phyloP scores from a whole-genome alignment of 1,140 invertebrate species.

The Plodia interpunctella region DNA sequence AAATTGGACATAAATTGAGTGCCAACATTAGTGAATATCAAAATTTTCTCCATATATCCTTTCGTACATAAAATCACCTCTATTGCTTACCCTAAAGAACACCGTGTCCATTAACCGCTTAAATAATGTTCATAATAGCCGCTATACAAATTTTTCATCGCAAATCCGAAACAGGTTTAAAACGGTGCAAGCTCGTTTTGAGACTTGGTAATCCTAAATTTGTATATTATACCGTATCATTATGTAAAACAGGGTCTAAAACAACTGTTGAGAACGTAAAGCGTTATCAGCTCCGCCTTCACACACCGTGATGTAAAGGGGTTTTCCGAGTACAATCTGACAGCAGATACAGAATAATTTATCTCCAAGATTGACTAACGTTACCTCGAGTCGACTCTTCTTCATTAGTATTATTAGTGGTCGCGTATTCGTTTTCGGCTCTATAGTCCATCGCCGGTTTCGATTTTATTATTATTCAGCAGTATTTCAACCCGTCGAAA shows the following conservation, averaged over 20 bases:
- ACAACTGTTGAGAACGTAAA: conserved; percentile 58
- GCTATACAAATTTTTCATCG: conserved; percentile 12
- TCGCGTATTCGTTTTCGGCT: too few relatives aligned
- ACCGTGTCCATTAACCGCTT: conserved; percentile 6
- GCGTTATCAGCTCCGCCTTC: conserved; percentile 43
- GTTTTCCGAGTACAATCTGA: neutral
- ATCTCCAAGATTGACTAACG: too few relatives aligned
- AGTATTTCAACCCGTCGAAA: too few relatives aligned
- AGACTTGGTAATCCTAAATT: conserved; percentile 48
- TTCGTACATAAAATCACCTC: conserved; percentile 7
- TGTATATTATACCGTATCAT: conserved; percentile 50
- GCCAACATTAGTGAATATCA: neutral
- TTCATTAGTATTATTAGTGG: too few relatives aligned
- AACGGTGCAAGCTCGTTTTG: conserved; percentile 20
- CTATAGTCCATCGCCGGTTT: too few relatives aligned
- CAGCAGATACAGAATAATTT: too few relatives aligned
- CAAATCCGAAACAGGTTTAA: neutral
- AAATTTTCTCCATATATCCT: neutral
- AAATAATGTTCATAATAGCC: conserved; percentile 12
- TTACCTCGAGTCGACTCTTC: too few relatives aligned
- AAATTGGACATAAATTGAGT: neutral
- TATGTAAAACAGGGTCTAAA: conserved; percentile 66
- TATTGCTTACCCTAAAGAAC: conserved; percentile 3
- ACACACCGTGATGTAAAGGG: conserved; percentile 20
- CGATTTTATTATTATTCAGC: too few relatives aligned